These are phyloP conservation scores for Mormyrus hasselquistii DNA, from an alignment of 2,797 vertebrate species.

Conservation along the genomic window DNA sequence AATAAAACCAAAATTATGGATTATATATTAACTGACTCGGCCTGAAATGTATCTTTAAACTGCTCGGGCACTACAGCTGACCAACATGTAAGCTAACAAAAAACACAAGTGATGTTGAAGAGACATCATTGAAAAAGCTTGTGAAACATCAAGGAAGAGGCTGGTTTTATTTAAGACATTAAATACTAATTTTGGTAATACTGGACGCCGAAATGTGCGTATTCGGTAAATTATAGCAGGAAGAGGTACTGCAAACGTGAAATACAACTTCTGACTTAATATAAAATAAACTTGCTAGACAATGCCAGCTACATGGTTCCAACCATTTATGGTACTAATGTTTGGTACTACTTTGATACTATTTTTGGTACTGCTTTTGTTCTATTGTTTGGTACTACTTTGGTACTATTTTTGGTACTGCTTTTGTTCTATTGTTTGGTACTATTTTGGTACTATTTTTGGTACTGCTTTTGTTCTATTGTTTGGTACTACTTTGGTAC, in stretches of 20 bases:
- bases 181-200: not conserved
- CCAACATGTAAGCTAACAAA: not conserved
- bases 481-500: too few relatives aligned
- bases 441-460: not conserved
- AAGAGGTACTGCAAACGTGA: not conserved
- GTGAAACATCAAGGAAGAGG: not conserved
- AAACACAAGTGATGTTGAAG: not conserved
- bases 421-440: too few relatives aligned
- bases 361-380: too few relatives aligned
- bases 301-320: too few relatives aligned
- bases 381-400: too few relatives aligned
- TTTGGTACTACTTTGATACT: not conserved
- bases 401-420: too few relatives aligned
- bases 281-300: not conserved
- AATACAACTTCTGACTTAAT: not conserved
- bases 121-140: not conserved
- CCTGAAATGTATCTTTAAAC: not conserved
- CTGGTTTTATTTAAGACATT: not conserved
- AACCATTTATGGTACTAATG: not conserved
- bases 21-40: not conserved
- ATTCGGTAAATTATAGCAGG: not conserved
- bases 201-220: not conserved
- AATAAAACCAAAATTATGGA: not conserved
- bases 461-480: too few relatives aligned
- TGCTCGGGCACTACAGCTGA: not conserved